phyloP scores from a whole-genome alignment of 2,888 invertebrate species.

The Hetaerina titia region DNA sequence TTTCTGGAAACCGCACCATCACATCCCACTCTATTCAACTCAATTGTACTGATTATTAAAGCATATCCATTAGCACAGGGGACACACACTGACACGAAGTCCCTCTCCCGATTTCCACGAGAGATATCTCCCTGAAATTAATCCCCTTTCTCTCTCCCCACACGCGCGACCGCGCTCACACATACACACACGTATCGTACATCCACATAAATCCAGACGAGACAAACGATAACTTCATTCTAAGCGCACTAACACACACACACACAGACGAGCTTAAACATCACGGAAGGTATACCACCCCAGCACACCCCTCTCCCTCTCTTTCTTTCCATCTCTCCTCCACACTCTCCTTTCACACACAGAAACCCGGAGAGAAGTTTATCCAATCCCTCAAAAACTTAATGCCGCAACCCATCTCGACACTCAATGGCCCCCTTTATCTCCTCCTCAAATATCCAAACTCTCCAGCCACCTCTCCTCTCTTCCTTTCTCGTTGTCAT shows the following conservation, averaged over 20 bases:
- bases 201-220: slow-evolving; percentile 37
- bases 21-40: neutral
- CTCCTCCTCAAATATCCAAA: slow-evolving; percentile 57
- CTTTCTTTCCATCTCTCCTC: neutral
- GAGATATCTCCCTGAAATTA: slow-evolving; percentile 59
- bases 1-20: slow-evolving; percentile 4
- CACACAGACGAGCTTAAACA: neutral
- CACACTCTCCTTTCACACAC: neutral
- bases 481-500: neutral
- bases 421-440: slow-evolving; percentile 18
- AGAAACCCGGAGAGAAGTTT: slow-evolving; percentile 51
- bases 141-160: slow-evolving; percentile 45
- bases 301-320: neutral
- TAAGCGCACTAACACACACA: slow-evolving; percentile 46
- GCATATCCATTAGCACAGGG: slow-evolving; percentile 29
- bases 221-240: slow-evolving; percentile 60
- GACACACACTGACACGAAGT: slow-evolving; percentile 1
- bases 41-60: slow-evolving; percentile 56
- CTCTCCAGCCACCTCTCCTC: neutral
- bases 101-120: slow-evolving; percentile 24
- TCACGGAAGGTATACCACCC: neutral
- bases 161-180: neutral
- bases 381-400: slow-evolving; percentile 63
- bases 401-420: slow-evolving; percentile 29
- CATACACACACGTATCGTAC: neutral